Base-by-base conservation (phyloP, 2,888 invertebrate genomes). In the Metopia argyrocephala region DNA sequence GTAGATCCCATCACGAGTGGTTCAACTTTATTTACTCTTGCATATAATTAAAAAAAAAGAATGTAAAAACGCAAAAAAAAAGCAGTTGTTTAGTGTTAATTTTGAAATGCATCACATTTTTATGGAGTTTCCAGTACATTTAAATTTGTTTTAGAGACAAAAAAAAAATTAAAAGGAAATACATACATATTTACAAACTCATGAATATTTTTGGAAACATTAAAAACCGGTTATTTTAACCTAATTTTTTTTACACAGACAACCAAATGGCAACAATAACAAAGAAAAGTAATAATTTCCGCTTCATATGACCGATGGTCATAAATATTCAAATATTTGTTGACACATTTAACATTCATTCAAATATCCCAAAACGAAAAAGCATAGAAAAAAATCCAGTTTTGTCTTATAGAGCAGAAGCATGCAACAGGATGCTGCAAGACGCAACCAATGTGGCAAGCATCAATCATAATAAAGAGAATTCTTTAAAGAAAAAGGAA, bases 271-370 rank as follows among this genome's bases (percentile, higher is more conserved):
- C 12, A 25, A 9, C 25, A 57, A 52, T 20, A 46, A 54, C 66
- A 71, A 76, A 78, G 70, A 76, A 84, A 78, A 66, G 85, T 85
- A 87, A 87, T 87, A 85, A 87, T 88, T 89, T 88, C 87, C 88
- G 84, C 87, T 84, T 83, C 86, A 89, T 87, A 86, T 88, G 88
- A 88, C 88, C 89, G 88, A 85, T 89, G 88, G 88, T 87, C 88
- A 88, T 88, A 89, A 88, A 89, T 89, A 88, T 89, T 89, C 86
- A 88, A 88, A 88, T 85, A 54, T 85, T 68, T 68, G 64, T 31
- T 62, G 38, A 12, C 38, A 38, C 38, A 38, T n/a, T n/a, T n/a
- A n/a, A n/a, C n/a, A n/a, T n/a, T n/a, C n/a, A n/a, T 38, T 1
- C 2, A 38, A 6, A 12, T 61, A 73, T 52, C 59, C 71, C 28